Evolutionary conservation across 2,888 invertebrate genomes (phyloP), one percentile per base, ranked within the genome.

Genomic region (Tetrapedia diversipes): DNA sequence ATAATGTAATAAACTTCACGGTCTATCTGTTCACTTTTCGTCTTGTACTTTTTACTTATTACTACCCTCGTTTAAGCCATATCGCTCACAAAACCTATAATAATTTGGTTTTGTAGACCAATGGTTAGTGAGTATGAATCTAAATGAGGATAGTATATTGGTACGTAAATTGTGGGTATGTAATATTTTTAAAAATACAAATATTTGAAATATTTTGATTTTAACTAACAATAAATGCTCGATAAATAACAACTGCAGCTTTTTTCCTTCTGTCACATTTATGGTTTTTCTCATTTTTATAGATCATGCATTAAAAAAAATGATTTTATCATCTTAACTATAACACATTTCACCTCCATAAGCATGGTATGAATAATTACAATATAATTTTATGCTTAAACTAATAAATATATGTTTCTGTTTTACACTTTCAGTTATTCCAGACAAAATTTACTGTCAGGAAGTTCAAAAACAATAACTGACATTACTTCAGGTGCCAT

Each of bases 391-490:
- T 34, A 19, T 68, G 57, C 64, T 69, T 65, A 54, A 61, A 53
- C 19, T 71, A 60, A 41, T 60, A 39, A 51, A 63, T 27, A 66
- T 29, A 53, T 56, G 6, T 51, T 19, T 34, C 2, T 51, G 82
- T 51, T 47, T 27, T 49, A 37, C 27, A 87, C 92, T 93, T 94
- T 68, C 93, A 97, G 97, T 91, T 97, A 97, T 92, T 97, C 97
- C 43, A 95, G 97, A 64, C 97, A 97, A 93, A 97, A 97, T 92
- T 94, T 97, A 72, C 93, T 97, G 54, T 96, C 96, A 47, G 95
- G 95, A 66, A 94, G 92, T 88, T 94, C 94, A 89, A 97, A 97
- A 92, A 95, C 95, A 37, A 64, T 83, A 29, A 83, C 84, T 8
- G 89, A 90, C 27, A 56, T 81, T 34, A 54, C 79, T 34, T 77